Evolutionary conservation across 2,113 vertebrate genomes (phyloP), one percentile per base, ranked within the genome.

Genomic region (Balaeniceps rex): DNA sequence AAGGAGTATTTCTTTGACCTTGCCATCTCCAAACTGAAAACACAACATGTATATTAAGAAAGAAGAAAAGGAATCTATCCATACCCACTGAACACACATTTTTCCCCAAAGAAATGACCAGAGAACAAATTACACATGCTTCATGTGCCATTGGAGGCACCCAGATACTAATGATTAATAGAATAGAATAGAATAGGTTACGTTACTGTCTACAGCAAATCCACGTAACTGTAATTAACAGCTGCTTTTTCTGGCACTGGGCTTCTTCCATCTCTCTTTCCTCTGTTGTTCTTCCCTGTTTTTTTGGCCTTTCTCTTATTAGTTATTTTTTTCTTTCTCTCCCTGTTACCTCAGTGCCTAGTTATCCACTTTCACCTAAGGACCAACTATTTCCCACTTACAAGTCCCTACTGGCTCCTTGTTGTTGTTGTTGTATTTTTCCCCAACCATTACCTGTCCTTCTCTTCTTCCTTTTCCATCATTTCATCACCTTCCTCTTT

Each of bases 1-100:
- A 95, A 96, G 63, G 91, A 83, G 72, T 90, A 94, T 97, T 97
- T 97, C 88, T 97, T 66, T 96, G 94, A 97, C 87, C 91, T 95
- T 96, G 96, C 90, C 89, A 68, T 91, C 93, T 91, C 75, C 5
- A 85, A 96, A 63, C 89, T 74, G 95, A 90, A 95, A 95, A 58
- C 87, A 88, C 65, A 91, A 96, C 96, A 94, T 88, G 87, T 94
- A 91, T 95, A 96, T 97, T 96, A 90, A 96, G 89, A 78, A 87
- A 95, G 84, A 91, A 94, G 93, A 93, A 87, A 96, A 94, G 90
- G 66, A 89, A 95, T 88, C 77, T 94, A 47, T 91, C 90, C 42
- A 7, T 77, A 93, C 44, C 46, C 70, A 51, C 75, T 69, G 93
- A 89, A 74, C 78, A 93, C 88, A 91, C 54, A 72, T 93, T 85